Conservation (phyloP, 2,113 vertebrate species). For the Cyanoliseus patagonus region DNA sequence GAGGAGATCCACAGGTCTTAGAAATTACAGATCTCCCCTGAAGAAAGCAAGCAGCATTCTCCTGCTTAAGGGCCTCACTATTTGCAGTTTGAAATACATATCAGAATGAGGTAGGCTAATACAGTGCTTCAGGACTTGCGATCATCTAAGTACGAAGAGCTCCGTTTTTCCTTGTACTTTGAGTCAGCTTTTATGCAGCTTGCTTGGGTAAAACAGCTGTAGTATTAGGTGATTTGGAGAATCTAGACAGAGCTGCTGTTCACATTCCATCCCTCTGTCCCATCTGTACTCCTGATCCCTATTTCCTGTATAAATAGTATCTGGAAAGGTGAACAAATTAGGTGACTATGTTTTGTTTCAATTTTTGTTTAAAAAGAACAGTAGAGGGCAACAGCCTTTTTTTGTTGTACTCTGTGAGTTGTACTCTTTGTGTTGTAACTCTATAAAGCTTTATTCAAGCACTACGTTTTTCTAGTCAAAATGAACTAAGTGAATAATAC, state of each 20-base stretch:
- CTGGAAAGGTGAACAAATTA: not conserved
- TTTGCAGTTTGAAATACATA: not conserved
- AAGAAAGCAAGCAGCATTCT: not conserved
- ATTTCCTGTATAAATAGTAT: not conserved
- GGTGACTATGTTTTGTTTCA: not conserved
- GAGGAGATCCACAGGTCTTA: not conserved
- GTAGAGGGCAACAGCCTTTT: constrained; percentile 4
- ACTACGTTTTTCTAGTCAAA: not conserved
- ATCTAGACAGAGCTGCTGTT: not conserved
- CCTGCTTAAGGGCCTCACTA: not conserved
- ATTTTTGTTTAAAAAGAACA: not conserved
- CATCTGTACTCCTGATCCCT: not conserved
- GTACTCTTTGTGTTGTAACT: not conserved
- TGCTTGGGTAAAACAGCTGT: not conserved
- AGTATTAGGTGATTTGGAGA: not conserved
- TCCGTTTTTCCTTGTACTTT: not conserved
- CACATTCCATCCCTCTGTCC: not conserved
- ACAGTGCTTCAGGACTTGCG: not conserved
- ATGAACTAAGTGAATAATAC: not conserved
- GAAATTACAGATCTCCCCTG: not conserved
- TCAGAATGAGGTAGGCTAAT: not conserved
- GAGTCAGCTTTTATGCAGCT: not conserved
- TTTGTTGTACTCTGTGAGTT: not conserved
- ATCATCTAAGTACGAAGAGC: not conserved
- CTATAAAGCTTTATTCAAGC: not conserved